Evolutionary conservation across 2,113 vertebrate species (phyloP), one percentile per base, ranked within the genome.

Genomic region (Alces alces): DNA sequence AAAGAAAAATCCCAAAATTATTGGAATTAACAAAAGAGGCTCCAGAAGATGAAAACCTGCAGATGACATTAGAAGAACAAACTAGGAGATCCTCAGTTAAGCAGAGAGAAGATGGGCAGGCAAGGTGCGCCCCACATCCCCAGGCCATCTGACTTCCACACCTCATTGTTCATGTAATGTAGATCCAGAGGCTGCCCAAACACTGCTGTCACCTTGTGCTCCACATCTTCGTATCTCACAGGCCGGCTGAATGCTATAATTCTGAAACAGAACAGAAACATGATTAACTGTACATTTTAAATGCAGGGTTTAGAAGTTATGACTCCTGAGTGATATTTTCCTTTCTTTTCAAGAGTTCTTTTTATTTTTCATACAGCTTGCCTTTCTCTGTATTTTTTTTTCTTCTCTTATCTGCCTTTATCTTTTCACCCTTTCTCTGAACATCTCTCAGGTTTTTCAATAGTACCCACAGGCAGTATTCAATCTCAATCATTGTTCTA

Each of bases 141-240:
- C 36, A 17, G 4, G 39, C 25, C 7, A 15, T 23, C 52, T 58
- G 60, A 52, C 52, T 52, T 27, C 96, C 96, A 94, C 98, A 99
- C 99, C 99, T 99, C 99, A 39, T 99, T 99, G 98, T 99, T 99
- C 99, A 99, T 99, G 97, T 99, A 99, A 98, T 99, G 99, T 54
- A 99, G 99, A 97, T 99, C 99, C 45, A 99, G 98, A 80, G 99
- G 99, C 97, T 99, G 99, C 73, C 99, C 99, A 97, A 99, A 99
- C 33, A 99, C 99, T 21, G 98, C 98, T 98, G 99, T 99, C 96
- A 99, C 99, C 98, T 99, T 99, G 98, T 99, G 99, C 79, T 99
- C 99, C 98, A 99, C 99, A 52, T 99, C 99, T 91, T 99, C 99
- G 8, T 99, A 99, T 97, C 99, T 99, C 95, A 99, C 99, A 3